Evolutionary conservation across 1,140 invertebrate species (phyloP).

Genomic region (Rhizoglyphus robini): DNA sequence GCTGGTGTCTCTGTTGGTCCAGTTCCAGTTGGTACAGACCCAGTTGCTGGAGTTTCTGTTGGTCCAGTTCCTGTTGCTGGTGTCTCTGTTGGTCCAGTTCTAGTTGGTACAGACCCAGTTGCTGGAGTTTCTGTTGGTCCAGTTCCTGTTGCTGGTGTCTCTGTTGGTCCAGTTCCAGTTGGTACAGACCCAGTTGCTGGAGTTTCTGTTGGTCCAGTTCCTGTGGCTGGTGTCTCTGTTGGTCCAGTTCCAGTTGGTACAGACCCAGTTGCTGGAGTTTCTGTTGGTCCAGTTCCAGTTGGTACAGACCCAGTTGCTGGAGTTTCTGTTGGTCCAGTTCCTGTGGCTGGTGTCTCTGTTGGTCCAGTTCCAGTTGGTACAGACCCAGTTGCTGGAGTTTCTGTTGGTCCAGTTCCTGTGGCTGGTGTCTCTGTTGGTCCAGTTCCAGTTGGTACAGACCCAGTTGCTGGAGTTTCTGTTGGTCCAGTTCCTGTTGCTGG

Average conservation of each 20-base stretch:
- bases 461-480: neutral
- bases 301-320: neutral
- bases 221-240: neutral
- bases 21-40: neutral
- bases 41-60: neutral
- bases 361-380: neutral
- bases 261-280: no score
- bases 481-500: neutral
- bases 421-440: neutral
- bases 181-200: no score
- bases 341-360: neutral
- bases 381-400: neutral
- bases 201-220: neutral
- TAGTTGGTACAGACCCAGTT: no score
- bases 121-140: neutral
- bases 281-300: no score
- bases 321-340: neutral
- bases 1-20: neutral
- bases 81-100: no score
- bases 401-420: neutral
- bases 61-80: neutral
- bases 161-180: neutral
- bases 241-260: no score
- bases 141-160: neutral
- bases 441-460: no score